A percentile compares a stretch with the other conserved stretches of the same genome.
Evolutionary conservation across 1,140 invertebrate species (phyloP).

Genomic region (Drosophila sp.): DNA sequence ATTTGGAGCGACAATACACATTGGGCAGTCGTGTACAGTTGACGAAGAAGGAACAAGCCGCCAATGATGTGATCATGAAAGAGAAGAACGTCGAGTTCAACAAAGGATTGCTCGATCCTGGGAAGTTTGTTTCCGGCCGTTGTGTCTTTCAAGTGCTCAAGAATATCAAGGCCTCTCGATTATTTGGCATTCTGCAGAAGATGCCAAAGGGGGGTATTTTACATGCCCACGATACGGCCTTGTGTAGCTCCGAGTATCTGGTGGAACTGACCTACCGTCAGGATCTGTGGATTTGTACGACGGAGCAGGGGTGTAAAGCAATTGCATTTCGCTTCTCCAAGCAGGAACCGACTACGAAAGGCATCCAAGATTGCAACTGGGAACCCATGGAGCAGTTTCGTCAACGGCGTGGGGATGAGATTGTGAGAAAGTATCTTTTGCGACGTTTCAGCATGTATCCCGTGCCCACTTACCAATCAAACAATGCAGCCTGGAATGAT

Average conservation of each 20-base stretch:
- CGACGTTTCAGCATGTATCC: constrained; percentile 68
- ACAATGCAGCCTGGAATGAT: constrained; percentile 88
- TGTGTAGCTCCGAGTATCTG: constrained; percentile 87
- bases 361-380: constrained; percentile 85
- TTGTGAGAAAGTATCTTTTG: constrained; percentile 38
- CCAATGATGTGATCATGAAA: constrained; percentile 55
- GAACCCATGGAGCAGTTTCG: constrained; percentile 86
- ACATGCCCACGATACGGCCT: constrained; percentile 89
- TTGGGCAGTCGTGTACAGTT: constrained; percentile 41
- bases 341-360: constrained; percentile 61
- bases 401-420: constrained; percentile 38
- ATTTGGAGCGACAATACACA: constrained; percentile 18
- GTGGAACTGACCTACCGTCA: constrained; percentile 57
- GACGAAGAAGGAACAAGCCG: constrained; percentile 39
- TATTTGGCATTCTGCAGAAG: constrained; percentile 88
- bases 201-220: constrained; percentile 90
- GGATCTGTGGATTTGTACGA: constrained; percentile 65
- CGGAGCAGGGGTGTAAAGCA: constrained; percentile 37
- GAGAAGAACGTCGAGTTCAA: constrained; percentile 40
- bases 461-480: constrained; percentile 85
- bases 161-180: constrained; percentile 87
- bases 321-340: constrained; percentile 84
- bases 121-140: constrained; percentile 52
- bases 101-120: constrained; percentile 48
- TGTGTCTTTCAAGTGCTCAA: constrained; percentile 88